phyloP scores from a whole-genome alignment of 2,797 vertebrate genomes.

The Peromyscus eremicus region DNA sequence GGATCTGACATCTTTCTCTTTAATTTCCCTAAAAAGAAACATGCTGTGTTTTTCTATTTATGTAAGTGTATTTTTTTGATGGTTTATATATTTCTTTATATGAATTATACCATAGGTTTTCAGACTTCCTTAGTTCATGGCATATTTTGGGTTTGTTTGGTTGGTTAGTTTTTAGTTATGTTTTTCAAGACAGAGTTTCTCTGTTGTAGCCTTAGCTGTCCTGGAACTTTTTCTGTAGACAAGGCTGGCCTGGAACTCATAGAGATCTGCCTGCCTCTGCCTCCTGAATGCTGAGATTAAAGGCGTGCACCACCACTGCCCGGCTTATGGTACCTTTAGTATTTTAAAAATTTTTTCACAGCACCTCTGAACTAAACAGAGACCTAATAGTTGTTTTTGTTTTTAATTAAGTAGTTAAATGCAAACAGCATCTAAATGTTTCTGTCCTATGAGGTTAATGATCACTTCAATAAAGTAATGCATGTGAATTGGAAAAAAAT shows the following conservation, averaged over 20 bases:
- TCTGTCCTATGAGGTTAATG: background rate
- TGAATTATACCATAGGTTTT: background rate
- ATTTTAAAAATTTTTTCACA: constrained; percentile 43
- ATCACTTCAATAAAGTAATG: constrained; percentile 46
- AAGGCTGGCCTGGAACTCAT: background rate
- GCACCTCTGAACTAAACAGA: background rate
- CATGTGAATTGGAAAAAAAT: background rate
- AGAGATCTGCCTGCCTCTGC: background rate
- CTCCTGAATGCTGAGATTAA: background rate
- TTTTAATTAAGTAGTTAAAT: constrained; percentile 45
- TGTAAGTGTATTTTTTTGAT: constrained; percentile 9
- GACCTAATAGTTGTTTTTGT: background rate
- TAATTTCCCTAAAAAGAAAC: constrained; percentile 44
- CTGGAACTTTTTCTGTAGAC: background rate
- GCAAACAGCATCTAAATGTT: constrained; percentile 11
- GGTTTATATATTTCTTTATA: constrained; percentile 47
- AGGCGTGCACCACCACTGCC: background rate
- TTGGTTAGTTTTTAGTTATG: background rate
- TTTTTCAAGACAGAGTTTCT: background rate
- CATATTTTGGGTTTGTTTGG: background rate
- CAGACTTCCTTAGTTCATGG: constrained; percentile 5
- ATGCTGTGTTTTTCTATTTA: constrained; percentile 25
- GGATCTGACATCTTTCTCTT: constrained; percentile 24
- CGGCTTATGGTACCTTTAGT: background rate
- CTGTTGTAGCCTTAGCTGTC: background rate